A percentile compares a stretch with the other conserved stretches of the same genome.
Conservation (phyloP, 2,113 vertebrate genomes). For the Myodes glareolus region DNA sequence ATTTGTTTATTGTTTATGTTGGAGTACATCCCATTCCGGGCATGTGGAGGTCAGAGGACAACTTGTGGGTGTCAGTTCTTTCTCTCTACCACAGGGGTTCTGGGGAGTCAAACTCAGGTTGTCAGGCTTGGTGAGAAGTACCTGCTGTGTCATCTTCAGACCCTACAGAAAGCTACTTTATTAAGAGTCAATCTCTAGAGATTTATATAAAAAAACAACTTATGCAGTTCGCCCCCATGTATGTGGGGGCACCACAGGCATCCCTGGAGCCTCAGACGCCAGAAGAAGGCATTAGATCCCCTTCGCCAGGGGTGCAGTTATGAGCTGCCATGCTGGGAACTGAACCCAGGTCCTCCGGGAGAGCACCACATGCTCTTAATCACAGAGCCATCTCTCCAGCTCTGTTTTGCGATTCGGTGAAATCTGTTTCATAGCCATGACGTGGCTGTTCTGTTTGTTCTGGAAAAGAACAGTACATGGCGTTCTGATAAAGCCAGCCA, state of each 20-base stretch:
- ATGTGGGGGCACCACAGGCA: too few relatives aligned
- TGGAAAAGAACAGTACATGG: background rate
- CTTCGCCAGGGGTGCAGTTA: background rate
- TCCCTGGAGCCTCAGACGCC: too few relatives aligned
- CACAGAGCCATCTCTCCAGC: background rate
- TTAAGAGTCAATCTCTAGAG: background rate
- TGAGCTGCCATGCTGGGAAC: background rate
- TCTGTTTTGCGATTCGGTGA: background rate
- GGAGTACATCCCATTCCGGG: background rate
- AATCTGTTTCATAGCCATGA: background rate
- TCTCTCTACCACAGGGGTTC: background rate
- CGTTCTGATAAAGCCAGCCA: constrained; percentile 11
- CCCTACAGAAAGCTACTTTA: background rate
- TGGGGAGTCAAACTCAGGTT: background rate
- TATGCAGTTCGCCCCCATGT: background rate
- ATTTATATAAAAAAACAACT: background rate
- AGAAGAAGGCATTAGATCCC: background rate
- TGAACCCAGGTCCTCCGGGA: background rate
- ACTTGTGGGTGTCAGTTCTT: background rate
- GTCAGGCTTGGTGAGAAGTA: background rate
- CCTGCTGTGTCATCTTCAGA: background rate
- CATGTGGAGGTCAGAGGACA: background rate
- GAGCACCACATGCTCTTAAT: background rate
- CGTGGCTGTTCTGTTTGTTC: background rate
- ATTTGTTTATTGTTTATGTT: background rate